Evolutionary conservation across 2,888 invertebrate species (phyloP).

Genomic region (Dasypolia templi): DNA sequence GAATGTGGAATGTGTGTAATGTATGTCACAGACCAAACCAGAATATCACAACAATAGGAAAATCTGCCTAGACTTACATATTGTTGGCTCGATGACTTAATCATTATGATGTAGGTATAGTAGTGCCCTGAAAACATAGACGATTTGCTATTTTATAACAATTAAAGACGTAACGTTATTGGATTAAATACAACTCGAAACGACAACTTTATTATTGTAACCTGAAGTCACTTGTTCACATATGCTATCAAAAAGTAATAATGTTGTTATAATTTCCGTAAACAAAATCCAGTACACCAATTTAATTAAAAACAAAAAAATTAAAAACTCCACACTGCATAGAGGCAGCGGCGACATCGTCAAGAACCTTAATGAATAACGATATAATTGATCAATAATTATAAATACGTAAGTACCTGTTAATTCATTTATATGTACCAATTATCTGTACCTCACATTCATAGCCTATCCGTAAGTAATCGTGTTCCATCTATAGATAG

Average conservation of each 20-base stretch:
- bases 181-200: neutral
- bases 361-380: neutral
- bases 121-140: neutral
- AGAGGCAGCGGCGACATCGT: no score
- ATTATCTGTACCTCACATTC: slow-evolving; percentile 11
- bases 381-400: slow-evolving; percentile 13
- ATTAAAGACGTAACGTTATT: neutral
- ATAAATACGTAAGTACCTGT: neutral
- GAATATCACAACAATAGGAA: neutral
- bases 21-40: neutral
- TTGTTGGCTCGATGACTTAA: neutral
- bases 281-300: slow-evolving; percentile 31
- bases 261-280: slow-evolving; percentile 46
- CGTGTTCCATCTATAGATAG: slow-evolving; percentile 24
- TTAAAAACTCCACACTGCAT: no score
- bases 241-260: slow-evolving; percentile 32
- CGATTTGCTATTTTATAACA: neutral
- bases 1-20: no score
- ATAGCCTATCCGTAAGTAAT: slow-evolving; percentile 17
- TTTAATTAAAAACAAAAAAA: slow-evolving; percentile 9
- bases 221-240: slow-evolving; percentile 37
- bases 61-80: neutral
- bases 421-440: slow-evolving; percentile 13
- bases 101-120: neutral
- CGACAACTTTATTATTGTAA: neutral